These are phyloP conservation scores for Drosophila rellima DNA, from an alignment of 2,888 invertebrate genomes.

Conservation along the genomic window DNA sequence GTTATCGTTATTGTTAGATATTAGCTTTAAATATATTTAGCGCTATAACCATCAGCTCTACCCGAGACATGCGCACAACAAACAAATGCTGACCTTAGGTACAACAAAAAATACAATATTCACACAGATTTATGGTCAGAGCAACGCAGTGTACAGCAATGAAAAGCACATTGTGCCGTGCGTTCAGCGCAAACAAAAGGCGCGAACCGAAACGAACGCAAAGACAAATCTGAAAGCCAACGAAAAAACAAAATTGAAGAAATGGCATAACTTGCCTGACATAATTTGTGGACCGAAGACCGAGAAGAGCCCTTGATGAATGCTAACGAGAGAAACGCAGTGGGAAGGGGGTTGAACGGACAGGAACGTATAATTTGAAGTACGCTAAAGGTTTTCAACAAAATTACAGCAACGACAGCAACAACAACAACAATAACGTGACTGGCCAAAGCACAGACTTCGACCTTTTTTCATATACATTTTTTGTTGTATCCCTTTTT, in stretches of 20 bases:
- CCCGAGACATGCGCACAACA: conserved; percentile 60
- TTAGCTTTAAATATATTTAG: not conserved
- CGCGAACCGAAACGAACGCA: conserved; percentile 35
- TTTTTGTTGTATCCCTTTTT: conserved; percentile 7
- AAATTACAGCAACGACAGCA: conserved; percentile 20
- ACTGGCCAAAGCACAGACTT: conserved; percentile 41
- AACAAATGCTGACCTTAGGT: conserved; percentile 55
- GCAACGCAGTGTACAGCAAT: conserved; percentile 41
- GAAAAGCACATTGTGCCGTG: conserved; percentile 61
- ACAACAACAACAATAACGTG: conserved; percentile 37
- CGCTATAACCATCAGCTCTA: conserved; percentile 43
- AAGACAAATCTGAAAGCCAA: conserved; percentile 25
- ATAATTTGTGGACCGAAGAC: conserved; percentile 44
- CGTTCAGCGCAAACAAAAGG: conserved; percentile 57
- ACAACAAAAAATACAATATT: conserved; percentile 26
- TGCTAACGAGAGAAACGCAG: conserved; percentile 33
- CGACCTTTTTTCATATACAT: conserved; percentile 11
- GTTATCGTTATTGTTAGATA: not conserved
- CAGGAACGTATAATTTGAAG: conserved; percentile 69
- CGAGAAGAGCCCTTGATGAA: conserved; percentile 67
- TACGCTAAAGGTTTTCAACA: conserved; percentile 51
- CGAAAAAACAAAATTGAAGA: conserved; percentile 16
- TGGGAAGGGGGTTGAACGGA: conserved; percentile 34
- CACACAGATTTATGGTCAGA: not conserved
- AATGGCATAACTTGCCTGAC: conserved; percentile 39